Evolutionary conservation across 2,113 vertebrate species (phyloP).

Genomic region (Colius striatus): DNA sequence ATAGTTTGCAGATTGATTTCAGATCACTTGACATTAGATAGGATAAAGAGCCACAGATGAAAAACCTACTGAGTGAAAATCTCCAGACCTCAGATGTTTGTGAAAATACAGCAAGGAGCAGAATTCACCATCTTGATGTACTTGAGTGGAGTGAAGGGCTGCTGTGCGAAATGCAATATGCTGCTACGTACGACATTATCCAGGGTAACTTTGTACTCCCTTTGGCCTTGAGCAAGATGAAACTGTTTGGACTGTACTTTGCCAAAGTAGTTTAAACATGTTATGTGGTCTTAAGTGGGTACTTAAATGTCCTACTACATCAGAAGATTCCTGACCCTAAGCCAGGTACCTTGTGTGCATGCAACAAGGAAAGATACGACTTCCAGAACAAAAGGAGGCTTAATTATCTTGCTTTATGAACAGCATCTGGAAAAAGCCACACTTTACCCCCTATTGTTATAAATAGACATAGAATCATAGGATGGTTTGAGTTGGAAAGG

Average conservation of each 20-base stretch:
- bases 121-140: not conserved
- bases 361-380: fast-evolving
- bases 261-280: not conserved
- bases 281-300: not conserved
- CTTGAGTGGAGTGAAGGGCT: not conserved
- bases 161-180: not conserved
- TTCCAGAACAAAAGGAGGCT: not conserved
- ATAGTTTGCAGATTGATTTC: not conserved
- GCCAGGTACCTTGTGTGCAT: fast-evolving
- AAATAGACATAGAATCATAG: not conserved
- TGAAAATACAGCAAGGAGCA: not conserved
- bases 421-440: not conserved
- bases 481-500: too few relatives aligned
- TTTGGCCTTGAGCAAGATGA: fast-evolving
- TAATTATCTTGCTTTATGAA: not conserved
- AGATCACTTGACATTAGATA: too few relatives aligned
- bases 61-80: not conserved
- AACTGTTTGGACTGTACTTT: fast-evolving
- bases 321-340: not conserved
- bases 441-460: not conserved
- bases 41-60: not conserved
- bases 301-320: not conserved
- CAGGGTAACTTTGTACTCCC: fast-evolving
- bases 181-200: fast-evolving
- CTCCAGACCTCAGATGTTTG: not conserved